Evolutionary conservation across 2,888 invertebrate species (phyloP), one percentile per base, ranked within the genome.

Genomic region (Cephus pulcher): DNA sequence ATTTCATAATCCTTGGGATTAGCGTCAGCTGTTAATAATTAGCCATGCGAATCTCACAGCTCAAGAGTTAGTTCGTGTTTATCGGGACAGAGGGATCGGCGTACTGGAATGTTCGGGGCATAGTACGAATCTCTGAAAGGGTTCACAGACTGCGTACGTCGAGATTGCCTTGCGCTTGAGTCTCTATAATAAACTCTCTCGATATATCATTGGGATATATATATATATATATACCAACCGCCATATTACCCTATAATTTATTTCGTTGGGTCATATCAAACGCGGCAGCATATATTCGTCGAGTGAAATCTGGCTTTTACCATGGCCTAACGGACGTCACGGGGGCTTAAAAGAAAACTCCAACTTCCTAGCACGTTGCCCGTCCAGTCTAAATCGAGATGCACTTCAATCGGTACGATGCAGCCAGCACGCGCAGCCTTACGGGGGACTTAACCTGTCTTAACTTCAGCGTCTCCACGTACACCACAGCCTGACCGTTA

Each of bases 331-430:
- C 73, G 69, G 74, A 79, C 75, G 80, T 84, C 79, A 81, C 79
- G 75, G 30, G 30, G 69, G 70, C 78, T 78, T 76, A 32, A 82
- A 84, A 76, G 70, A 78, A 56, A 56, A 75, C 69, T 78, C 79
- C 73, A 69, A 80, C 80, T 85, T 80, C 75, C 84, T 82, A 78
- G 77, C 80, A 85, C 82, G 76, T 80, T 85, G 83, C 85, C 81
- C 76, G 34, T 74, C 74, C 81, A 76, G 78, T 78, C 85, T 85
- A 86, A 85, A 83, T 85, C 82, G 86, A 85, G 85, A 82, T 77
- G 78, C 83, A 84, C 82, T 85, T 85, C 81, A 84, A 84, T 82
- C 80, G 77, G 71, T 12, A 15, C 71, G 71, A 33, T 71, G 32
- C 71, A 71, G 1, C 71, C 71, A 34, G 71, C 0, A 12, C 71